A percentile compares a stretch with the other conserved stretches of the same genome.
These are phyloP conservation scores for Magallana nippona DNA, from an alignment of 2,888 invertebrate genomes.

Conservation along the genomic window DNA sequence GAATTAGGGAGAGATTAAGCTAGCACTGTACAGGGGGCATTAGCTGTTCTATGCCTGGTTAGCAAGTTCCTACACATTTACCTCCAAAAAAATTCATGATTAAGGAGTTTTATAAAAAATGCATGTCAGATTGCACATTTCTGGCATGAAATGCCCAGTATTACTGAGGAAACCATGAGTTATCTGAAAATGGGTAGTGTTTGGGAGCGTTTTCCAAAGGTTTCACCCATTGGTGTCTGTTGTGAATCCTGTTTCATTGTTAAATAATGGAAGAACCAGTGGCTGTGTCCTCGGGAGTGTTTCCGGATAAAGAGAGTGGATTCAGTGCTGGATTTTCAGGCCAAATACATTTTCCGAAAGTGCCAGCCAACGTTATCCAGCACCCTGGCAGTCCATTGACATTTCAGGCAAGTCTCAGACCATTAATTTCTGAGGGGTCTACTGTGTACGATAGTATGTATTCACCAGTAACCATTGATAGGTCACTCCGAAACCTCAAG, in stretches of 20 bases:
- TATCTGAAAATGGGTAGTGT: no score
- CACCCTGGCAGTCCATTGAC: constrained; percentile 58
- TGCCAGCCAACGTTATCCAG: constrained; percentile 57
- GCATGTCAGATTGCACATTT: no score
- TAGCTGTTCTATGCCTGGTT: background rate
- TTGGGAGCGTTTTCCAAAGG: no score
- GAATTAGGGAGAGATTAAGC: constrained; percentile 4
- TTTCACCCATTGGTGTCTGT: background rate
- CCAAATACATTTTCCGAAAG: background rate
- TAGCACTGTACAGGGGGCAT: background rate
- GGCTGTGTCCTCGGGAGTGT: constrained; percentile 49
- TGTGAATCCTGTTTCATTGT: background rate
- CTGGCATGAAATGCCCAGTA: no score
- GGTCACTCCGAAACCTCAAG: constrained; percentile 61
- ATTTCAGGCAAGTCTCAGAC: constrained; percentile 55
- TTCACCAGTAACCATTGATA: constrained; percentile 54
- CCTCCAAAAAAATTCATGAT: constrained; percentile 16
- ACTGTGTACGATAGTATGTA: constrained; percentile 43
- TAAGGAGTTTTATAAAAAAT: background rate
- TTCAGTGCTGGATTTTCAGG: constrained; percentile 65
- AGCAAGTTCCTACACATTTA: constrained; percentile 30
- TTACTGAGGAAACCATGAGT: no score
- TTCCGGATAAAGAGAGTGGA: constrained; percentile 73
- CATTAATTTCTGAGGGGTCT: constrained; percentile 56
- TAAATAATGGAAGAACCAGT: constrained; percentile 43